phyloP scores from a whole-genome alignment of 1,140 invertebrate genomes.

The Cheumatopsyche charites region DNA sequence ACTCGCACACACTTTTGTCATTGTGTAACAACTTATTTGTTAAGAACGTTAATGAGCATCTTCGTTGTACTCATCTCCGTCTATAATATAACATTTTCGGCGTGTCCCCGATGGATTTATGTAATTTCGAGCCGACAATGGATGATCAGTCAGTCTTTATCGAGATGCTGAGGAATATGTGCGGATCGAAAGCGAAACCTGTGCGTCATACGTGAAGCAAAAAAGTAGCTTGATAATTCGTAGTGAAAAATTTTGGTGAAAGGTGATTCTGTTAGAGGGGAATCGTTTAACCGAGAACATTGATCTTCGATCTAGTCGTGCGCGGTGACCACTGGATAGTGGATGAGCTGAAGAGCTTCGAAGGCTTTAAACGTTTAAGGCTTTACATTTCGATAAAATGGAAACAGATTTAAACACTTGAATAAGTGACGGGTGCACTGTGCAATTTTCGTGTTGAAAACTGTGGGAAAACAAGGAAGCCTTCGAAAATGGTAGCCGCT shows the following conservation, averaged over 20 bases:
- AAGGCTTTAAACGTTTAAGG: not conserved
- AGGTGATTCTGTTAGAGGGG: constrained; percentile 19
- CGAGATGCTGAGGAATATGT: not conserved
- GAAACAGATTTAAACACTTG: not conserved
- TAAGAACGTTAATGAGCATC: not conserved
- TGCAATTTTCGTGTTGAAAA: not conserved
- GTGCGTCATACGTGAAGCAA: not conserved
- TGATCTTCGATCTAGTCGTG: not conserved
- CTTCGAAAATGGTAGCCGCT: not conserved
- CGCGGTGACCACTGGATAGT: not conserved
- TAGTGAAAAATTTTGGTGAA: no score
- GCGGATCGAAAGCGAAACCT: constrained; percentile 5
- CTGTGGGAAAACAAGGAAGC: not conserved
- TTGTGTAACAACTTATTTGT: constrained; percentile 2
- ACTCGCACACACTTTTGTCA: not conserved
- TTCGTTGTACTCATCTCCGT: not conserved
- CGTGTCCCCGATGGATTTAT: not conserved
- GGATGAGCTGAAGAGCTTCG: not conserved
- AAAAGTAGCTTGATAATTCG: constrained; percentile 10
- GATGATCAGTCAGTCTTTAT: not conserved
- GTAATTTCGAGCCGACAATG: not conserved
- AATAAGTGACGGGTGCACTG: not conserved
- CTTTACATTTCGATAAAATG: not conserved
- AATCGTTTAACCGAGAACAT: not conserved
- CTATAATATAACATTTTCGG: not conserved